A percentile compares a stretch with the other conserved stretches of the same genome.
Evolutionary conservation across 2,797 vertebrate genomes (phyloP).

Genomic region (Malurus splendens): DNA sequence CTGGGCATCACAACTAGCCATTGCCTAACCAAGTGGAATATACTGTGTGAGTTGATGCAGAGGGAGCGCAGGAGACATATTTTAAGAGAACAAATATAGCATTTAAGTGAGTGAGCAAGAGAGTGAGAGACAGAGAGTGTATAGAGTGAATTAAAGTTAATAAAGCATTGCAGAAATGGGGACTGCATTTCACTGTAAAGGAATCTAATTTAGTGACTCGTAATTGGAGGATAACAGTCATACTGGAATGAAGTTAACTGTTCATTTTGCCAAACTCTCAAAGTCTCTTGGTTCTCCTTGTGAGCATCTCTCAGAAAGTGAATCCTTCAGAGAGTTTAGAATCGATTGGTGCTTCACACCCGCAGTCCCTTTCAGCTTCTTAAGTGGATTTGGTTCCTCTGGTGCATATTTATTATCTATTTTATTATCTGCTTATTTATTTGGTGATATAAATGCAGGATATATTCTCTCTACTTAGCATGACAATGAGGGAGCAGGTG

Average conservation of each 20-base stretch:
- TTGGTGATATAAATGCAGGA: neutral
- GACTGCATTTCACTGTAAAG: slow-evolving; percentile 55
- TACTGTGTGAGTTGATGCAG: slow-evolving; percentile 11
- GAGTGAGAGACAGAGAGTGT: slow-evolving; percentile 29
- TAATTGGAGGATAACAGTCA: slow-evolving; percentile 56
- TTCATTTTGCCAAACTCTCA: slow-evolving; percentile 55
- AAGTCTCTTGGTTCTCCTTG: slow-evolving; percentile 44
- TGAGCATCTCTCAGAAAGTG: slow-evolving; percentile 44
- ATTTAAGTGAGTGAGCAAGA: slow-evolving; percentile 34
- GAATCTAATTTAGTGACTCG: slow-evolving; percentile 62
- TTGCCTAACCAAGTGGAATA: slow-evolving; percentile 19
- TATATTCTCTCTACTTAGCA: neutral
- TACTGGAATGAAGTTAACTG: slow-evolving; percentile 39
- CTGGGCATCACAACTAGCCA: slow-evolving; percentile 17
- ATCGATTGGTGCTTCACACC: slow-evolving; percentile 12
- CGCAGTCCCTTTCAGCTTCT: neutral
- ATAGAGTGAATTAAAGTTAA: slow-evolving; percentile 63
- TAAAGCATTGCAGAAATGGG: slow-evolving; percentile 48
- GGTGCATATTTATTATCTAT: slow-evolving; percentile 33
- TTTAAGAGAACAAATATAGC: slow-evolving; percentile 62
- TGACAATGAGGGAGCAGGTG: neutral
- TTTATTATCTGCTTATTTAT: slow-evolving; percentile 18
- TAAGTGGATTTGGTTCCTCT: slow-evolving; percentile 34
- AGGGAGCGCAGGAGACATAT: neutral
- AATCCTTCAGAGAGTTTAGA: slow-evolving; percentile 33